Evolutionary conservation across 2,797 vertebrate species (phyloP), one percentile per base, ranked within the genome.

Genomic region (Acanthis flammea): DNA sequence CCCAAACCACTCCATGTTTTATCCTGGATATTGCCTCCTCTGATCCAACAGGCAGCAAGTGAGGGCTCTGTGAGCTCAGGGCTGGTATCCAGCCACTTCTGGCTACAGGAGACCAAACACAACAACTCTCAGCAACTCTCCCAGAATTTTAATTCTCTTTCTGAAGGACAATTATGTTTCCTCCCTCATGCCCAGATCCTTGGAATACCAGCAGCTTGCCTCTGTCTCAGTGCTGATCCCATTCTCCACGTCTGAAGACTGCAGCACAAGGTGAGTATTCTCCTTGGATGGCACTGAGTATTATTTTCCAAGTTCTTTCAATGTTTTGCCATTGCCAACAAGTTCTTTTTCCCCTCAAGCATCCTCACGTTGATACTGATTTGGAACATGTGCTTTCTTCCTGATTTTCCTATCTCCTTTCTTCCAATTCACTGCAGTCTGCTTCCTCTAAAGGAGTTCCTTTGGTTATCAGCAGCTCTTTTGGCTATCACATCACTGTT

Each of bases 281-380:
- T 23, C 62, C 44, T 39, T 13, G 44, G 48, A 18, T 6, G 2
- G 22, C 44, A 62, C 22, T 0, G 2, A 71, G 5, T 11, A 41
- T 21, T 33, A 30, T 44, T 39, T 57, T 25, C 23, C 3, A 84
- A 67, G 35, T 37, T 41, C 33, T 73, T 70, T 28, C 68, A 24
- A 0, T 15, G 16, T 35, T 45, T 75, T 12, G 1, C n/a, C 39
- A 19, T 3, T 50, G 10, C 13, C 37, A 35, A 0, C 24, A 21
- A 2, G 14, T 42, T 22, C 33, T 68, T 60, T 71, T 23, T 48
- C 3, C 68, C 53, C 50, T 54, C 54, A 84, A 44, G n/a, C 25
- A 58, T 12, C 10, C 35, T 60, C 28, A 45, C 5, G 15, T 0
- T 28, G 48, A 25, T 17, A 51, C 0, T 28, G 44, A 53, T 58